Evolutionary conservation across 2,797 vertebrate species (phyloP), one percentile per base, ranked within the genome.

Genomic region (Nothura maculosa): DNA sequence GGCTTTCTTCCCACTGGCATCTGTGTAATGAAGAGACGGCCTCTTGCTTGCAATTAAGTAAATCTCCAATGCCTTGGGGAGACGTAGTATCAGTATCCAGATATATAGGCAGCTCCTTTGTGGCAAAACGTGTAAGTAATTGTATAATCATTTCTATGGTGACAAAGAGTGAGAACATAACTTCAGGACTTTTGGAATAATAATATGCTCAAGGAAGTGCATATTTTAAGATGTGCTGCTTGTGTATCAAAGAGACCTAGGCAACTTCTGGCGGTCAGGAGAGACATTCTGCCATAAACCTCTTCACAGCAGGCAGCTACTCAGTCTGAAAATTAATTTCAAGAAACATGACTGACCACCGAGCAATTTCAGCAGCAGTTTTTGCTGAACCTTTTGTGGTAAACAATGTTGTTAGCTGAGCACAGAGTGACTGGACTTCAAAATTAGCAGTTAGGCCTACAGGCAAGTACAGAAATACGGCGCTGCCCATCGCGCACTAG

Each of bases 81-180:
- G 85, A 79, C 79, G 20, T 20, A 45, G n/a, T 69, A 66, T 81
- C 93, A 54, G 3, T 76, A 69, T 47, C 64, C 79, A 91, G 91
- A 54, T 76, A 81, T 4, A 27, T 81, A 96, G 89, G 61, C 83
- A 93, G 86, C 64, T 89, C 93, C 89, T 54, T 81, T 72, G 83
- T 52, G 93, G 83, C 94, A 62, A 58, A 90, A 92, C 8, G 40
- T 90, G 45, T 77, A 81, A 75, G 63, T 89, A 92, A 84, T 81
- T 94, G 93, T 94, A 70, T 93, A 94, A 96, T 79, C 61, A 96
- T 97, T 97, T 97, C 95, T 96, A 94, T 96, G 90, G 91, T 12
- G 70, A 97, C 94, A 85, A 88, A 93, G 68, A 82, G 75, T 66
- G 76, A 95, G 94, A 96, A 85, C 45, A 63, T 85, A 93, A 95